Conservation (phyloP, 2,113 vertebrate species). For the Stegastes partitus region DNA sequence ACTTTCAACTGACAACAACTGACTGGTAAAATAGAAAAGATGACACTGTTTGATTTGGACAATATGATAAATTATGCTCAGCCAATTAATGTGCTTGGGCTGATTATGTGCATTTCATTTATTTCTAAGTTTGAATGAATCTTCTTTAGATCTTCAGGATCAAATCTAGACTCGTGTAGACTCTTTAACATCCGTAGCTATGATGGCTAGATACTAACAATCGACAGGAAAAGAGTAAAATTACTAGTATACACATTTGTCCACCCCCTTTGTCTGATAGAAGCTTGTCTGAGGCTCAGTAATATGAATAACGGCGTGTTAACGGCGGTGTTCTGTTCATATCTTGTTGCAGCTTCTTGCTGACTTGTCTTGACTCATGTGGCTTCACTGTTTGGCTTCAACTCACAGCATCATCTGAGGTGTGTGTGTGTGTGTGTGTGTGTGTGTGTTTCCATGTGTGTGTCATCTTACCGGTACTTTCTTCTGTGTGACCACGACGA, state of each 20-base stretch:
- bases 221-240: not conserved
- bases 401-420: not conserved
- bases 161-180: too few relatives aligned
- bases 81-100: too few relatives aligned
- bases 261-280: not conserved
- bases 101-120: too few relatives aligned
- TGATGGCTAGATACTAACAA: not conserved
- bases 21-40: too few relatives aligned
- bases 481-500: constrained; percentile 86
- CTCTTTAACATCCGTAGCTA: not conserved
- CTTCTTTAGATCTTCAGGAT: not conserved
- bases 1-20: too few relatives aligned
- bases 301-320: not conserved
- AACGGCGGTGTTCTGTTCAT: not conserved
- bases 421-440: constrained; percentile 23
- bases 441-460: constrained; percentile 17
- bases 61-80: too few relatives aligned
- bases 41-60: too few relatives aligned
- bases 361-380: constrained; percentile 30
- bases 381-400: constrained; percentile 48
- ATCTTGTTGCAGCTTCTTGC: constrained; percentile 32
- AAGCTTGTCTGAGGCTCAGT: not conserved
- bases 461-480: constrained; percentile 82
- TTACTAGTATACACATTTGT: not conserved
- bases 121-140: not conserved